These are phyloP conservation scores for Cebidichthys violaceus DNA, from an alignment of 2,113 vertebrate genomes.

Conservation along the genomic window DNA sequence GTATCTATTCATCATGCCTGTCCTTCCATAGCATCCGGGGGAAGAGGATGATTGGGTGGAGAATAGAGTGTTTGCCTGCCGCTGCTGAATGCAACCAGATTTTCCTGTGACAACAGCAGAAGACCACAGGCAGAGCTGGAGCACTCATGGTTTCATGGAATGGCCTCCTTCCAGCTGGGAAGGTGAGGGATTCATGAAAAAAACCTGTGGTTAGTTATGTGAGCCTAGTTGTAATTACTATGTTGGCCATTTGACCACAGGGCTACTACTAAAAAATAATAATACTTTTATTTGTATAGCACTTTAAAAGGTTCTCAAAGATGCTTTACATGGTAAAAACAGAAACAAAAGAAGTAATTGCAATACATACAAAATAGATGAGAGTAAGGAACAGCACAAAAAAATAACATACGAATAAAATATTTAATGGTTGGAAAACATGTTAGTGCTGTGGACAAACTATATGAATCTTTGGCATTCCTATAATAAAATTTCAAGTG, in stretches of 20 bases:
- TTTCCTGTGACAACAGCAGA: constrained; percentile 91
- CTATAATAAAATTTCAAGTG: not conserved
- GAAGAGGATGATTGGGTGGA: constrained; percentile 47
- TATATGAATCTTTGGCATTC: not conserved
- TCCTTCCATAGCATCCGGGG: constrained; percentile 77
- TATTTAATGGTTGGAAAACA: not conserved
- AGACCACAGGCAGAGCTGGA: constrained; percentile 82
- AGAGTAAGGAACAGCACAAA: too few species aligned
- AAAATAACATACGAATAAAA: too few species aligned
- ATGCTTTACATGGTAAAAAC: too few species aligned
- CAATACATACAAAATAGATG: too few species aligned
- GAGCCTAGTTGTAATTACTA: not conserved
- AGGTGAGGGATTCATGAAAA: not conserved
- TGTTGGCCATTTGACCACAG: not conserved
- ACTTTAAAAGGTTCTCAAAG: too few species aligned
- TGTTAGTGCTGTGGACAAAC: not conserved
- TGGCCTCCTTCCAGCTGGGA: constrained; percentile 74
- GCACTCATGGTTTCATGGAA: constrained; percentile 89
- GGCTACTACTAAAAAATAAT: not conserved
- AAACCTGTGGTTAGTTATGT: not conserved
- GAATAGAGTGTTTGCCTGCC: constrained; percentile 46
- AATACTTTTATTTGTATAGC: too few species aligned
- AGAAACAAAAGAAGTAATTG: too few species aligned
- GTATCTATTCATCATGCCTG: constrained; percentile 93
- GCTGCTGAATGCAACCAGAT: constrained; percentile 88